Conservation (phyloP, 2,113 vertebrate species). For the Herpetotheres cachinnans region DNA sequence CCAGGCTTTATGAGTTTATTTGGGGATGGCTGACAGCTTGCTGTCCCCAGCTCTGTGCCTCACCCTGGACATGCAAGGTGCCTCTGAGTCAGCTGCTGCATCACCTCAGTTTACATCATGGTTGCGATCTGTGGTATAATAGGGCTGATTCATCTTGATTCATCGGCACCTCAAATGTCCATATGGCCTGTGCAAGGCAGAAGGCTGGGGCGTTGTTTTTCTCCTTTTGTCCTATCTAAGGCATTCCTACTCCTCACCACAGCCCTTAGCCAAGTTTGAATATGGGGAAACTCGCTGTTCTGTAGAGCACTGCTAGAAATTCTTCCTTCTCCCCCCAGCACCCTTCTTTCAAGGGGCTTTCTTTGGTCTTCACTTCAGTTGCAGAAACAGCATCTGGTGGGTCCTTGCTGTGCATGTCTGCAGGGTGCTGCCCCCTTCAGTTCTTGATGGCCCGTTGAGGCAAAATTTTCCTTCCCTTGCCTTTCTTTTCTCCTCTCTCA, state of each 20-base stretch:
- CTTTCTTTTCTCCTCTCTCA: neutral
- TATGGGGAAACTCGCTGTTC: neutral
- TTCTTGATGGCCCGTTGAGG: neutral
- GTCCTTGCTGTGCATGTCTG: accelerated
- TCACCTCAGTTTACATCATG: neutral
- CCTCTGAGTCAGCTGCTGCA: conserved; percentile 34
- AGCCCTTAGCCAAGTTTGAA: neutral
- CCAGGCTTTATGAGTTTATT: neutral
- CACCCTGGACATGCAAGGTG: neutral
- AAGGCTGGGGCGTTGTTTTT: neutral
- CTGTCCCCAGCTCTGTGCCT: neutral
- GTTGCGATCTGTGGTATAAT: neutral
- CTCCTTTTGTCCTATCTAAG: neutral
- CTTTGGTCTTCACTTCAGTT: neutral
- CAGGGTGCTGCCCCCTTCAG: neutral
- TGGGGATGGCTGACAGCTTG: neutral
- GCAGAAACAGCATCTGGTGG: neutral
- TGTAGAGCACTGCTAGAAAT: neutral
- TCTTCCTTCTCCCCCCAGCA: neutral
- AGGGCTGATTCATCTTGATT: conserved; percentile 35
- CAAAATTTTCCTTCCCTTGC: neutral
- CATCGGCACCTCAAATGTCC: neutral
- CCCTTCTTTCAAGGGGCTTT: neutral
- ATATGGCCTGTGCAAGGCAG: neutral
- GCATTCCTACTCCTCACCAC: neutral